Conservation (phyloP, 2,797 vertebrate genomes). For the Ctenopoma multispine region DNA sequence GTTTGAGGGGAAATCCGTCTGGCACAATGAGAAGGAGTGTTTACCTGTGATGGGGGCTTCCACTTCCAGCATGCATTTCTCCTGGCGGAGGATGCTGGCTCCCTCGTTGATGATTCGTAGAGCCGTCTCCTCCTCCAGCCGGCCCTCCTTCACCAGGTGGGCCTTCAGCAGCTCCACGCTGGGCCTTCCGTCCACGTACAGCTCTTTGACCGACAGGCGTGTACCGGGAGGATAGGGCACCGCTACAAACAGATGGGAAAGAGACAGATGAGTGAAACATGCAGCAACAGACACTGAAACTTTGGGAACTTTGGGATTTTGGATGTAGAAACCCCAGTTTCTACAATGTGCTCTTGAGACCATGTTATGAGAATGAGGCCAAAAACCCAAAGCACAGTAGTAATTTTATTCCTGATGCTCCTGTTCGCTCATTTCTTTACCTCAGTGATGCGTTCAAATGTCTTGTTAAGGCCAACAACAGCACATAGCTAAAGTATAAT, state of each 20-base stretch:
- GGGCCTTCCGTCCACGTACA: slow-evolving; percentile 93
- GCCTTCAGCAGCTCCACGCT: slow-evolving; percentile 92
- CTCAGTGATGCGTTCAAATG: too few species aligned
- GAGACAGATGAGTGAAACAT: not conserved
- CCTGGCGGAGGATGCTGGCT: slow-evolving; percentile 91
- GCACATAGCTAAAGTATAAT: too few species aligned
- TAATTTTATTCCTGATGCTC: too few species aligned
- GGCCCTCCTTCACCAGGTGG: slow-evolving; percentile 95
- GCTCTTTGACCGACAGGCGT: slow-evolving; percentile 91
- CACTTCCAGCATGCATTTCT: slow-evolving; percentile 98
- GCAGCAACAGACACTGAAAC: not conserved
- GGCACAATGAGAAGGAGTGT: not conserved
- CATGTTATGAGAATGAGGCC: not conserved
- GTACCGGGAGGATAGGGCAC: slow-evolving; percentile 96
- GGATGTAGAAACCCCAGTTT: not conserved
- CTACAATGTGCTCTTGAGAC: not conserved
- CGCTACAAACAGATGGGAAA: slow-evolving; percentile 75
- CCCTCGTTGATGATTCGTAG: slow-evolving; percentile 97
- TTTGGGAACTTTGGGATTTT: too few species aligned
- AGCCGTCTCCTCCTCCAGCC: slow-evolving; percentile 94
- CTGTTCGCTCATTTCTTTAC: too few species aligned
- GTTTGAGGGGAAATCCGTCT: not conserved
- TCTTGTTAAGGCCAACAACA: too few species aligned
- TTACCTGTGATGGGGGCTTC: slow-evolving; percentile 96
- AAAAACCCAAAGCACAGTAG: not conserved